phyloP scores from a whole-genome alignment of 2,113 vertebrate species.

The Zosterops lateralis region DNA sequence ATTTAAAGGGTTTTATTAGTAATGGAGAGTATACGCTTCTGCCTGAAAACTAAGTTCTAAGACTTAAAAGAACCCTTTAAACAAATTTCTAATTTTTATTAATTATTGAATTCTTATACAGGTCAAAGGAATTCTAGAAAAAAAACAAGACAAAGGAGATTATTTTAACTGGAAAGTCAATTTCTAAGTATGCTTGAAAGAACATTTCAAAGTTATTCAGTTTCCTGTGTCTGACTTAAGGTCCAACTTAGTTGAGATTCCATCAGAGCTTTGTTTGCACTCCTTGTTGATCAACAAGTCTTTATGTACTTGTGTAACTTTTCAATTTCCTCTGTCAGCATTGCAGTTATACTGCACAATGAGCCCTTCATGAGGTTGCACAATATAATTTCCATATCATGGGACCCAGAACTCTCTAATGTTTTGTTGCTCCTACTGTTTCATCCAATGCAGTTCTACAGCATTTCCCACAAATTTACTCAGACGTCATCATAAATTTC shows the following conservation, averaged over 20 bases:
- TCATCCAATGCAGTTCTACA: not conserved
- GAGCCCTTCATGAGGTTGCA: not conserved
- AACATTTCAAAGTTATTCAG: not conserved
- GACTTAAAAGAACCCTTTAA: not conserved
- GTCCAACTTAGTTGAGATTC: not conserved
- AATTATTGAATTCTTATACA: not conserved
- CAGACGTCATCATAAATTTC: accelerated
- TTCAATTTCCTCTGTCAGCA: not conserved
- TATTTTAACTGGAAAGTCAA: not conserved
- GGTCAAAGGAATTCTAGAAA: not conserved
- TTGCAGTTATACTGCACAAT: not conserved
- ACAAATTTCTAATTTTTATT: not conserved
- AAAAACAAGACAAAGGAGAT: not conserved
- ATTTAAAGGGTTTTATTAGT: not conserved
- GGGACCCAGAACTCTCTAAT: not conserved
- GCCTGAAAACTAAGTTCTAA: not conserved
- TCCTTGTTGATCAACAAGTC: not conserved
- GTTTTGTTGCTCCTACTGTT: not conserved
- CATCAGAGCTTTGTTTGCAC: not conserved
- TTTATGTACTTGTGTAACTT: not conserved
- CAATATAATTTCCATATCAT: not conserved
- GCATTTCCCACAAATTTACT: not conserved
- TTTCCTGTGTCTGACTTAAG: not conserved
- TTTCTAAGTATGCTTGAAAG: not conserved
- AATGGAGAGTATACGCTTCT: not conserved